Conservation (phyloP, 2,113 vertebrate species). For the Tapirus terrestris region DNA sequence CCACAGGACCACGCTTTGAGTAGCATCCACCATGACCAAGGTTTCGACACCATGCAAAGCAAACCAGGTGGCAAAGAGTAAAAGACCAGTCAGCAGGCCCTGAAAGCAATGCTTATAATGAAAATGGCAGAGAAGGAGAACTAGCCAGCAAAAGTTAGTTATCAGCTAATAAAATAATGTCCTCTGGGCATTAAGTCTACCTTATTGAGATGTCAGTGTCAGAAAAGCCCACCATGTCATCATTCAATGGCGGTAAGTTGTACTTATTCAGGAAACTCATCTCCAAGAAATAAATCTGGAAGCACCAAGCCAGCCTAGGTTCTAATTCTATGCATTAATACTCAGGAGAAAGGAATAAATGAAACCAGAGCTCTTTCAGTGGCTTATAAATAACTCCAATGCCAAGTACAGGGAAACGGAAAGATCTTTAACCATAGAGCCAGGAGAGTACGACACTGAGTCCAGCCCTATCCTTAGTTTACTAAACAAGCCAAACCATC, state of each 20-base stretch:
- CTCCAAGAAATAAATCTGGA: constrained; percentile 24
- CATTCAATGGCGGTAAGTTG: not conserved
- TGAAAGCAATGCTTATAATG: not conserved
- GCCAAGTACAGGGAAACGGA: not conserved
- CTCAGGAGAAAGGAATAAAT: constrained; percentile 34
- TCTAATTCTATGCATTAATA: constrained; percentile 24
- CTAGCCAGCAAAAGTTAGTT: not conserved
- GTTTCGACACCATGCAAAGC: not conserved
- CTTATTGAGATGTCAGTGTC: not conserved
- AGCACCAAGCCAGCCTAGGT: not conserved
- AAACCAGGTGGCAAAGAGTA: not conserved
- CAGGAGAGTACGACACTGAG: not conserved
- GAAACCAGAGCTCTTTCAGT: constrained; percentile 11
- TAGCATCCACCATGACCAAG: not conserved
- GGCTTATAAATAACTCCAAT: constrained; percentile 34
- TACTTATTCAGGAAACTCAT: not conserved
- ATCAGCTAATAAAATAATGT: not conserved
- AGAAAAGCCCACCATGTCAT: not conserved
- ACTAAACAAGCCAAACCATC: constrained; percentile 68
- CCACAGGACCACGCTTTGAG: not conserved
- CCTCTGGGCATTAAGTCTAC: not conserved
- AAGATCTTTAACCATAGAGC: not conserved
- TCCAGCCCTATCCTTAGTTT: constrained; percentile 46
- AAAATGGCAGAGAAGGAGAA: not conserved
- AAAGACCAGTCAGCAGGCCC: not conserved